These are phyloP conservation scores for Adelphocoris suturalis DNA, from an alignment of 2,888 invertebrate species.

Conservation along the genomic window DNA sequence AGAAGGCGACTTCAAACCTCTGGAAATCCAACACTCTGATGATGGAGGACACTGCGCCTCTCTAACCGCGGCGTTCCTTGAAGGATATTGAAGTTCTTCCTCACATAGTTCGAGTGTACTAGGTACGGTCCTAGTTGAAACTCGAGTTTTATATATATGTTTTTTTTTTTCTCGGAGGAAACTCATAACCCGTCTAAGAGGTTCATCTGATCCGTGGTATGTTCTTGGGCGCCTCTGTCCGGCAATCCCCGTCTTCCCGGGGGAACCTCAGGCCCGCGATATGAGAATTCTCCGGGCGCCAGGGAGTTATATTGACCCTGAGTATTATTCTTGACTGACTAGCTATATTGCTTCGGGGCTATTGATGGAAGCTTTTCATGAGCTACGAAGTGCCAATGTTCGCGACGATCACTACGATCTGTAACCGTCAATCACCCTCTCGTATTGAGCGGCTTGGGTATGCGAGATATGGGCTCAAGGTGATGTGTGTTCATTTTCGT, in stretches of 20 bases:
- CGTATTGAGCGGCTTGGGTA: too few relatives aligned
- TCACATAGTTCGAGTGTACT: conserved; percentile 5
- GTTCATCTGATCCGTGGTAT: conserved; percentile 2
- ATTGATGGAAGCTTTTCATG: neutral
- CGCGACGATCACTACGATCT: neutral
- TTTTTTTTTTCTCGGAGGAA: neutral
- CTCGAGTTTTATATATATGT: neutral
- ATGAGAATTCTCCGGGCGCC: conserved; percentile 10
- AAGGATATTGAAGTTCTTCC: conserved; percentile 14
- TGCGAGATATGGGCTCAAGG: too few relatives aligned
- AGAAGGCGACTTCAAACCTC: neutral
- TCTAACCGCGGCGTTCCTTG: neutral
- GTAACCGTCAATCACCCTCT: too few relatives aligned
- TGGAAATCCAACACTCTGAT: neutral
- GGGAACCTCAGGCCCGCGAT: conserved; percentile 1
- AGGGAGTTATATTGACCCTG: conserved; percentile 3
- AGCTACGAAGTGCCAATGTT: neutral
- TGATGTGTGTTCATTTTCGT: too few relatives aligned
- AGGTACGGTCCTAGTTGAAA: conserved; percentile 10
- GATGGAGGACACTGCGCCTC: neutral
- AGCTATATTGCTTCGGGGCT: neutral
- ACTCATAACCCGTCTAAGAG: conserved; percentile 13
- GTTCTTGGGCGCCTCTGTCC: conserved; percentile 13
- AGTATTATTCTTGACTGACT: conserved; percentile 19
- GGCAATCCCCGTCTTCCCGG: neutral